Conservation (phyloP, 2,797 vertebrate species). For the Hephaestus fuliginosus region DNA sequence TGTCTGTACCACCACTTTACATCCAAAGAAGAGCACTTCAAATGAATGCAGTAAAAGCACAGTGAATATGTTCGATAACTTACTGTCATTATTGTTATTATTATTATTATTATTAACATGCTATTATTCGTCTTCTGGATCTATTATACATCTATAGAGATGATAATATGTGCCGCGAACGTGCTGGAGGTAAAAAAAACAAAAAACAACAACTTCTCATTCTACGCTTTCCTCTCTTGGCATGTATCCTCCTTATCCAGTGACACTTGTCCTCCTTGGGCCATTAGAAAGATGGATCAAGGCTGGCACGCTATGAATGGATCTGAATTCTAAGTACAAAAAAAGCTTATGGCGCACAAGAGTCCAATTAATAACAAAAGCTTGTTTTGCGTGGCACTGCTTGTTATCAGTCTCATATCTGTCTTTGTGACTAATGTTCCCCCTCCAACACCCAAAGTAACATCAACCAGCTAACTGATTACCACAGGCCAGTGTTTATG, state of each 20-base stretch:
- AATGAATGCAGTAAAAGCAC: background rate
- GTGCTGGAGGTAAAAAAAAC: background rate
- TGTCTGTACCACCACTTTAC: background rate
- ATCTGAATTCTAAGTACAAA: constrained; percentile 59
- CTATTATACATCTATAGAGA: background rate
- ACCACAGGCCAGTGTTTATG: constrained; percentile 58
- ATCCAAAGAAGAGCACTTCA: background rate
- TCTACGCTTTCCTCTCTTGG: constrained; percentile 35
- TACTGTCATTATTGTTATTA: background rate
- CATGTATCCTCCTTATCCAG: constrained; percentile 31
- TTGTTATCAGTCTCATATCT: constrained; percentile 74
- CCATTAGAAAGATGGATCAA: constrained; percentile 73
- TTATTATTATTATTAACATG: background rate
- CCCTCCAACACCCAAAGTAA: constrained; percentile 53
- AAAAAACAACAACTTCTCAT: background rate
- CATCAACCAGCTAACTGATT: constrained; percentile 57
- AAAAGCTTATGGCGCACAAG: constrained; percentile 56
- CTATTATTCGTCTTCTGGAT: no score
- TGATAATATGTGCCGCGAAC: background rate
- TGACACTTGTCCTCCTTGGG: constrained; percentile 67
- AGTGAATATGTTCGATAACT: background rate
- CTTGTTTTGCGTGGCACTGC: constrained; percentile 59
- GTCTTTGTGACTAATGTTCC: constrained; percentile 63
- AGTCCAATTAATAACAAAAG: constrained; percentile 73
- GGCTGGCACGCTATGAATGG: constrained; percentile 53